These are phyloP conservation scores for Rotaria macrura DNA, from an alignment of 2,888 invertebrate species.

Conservation along the genomic window DNA sequence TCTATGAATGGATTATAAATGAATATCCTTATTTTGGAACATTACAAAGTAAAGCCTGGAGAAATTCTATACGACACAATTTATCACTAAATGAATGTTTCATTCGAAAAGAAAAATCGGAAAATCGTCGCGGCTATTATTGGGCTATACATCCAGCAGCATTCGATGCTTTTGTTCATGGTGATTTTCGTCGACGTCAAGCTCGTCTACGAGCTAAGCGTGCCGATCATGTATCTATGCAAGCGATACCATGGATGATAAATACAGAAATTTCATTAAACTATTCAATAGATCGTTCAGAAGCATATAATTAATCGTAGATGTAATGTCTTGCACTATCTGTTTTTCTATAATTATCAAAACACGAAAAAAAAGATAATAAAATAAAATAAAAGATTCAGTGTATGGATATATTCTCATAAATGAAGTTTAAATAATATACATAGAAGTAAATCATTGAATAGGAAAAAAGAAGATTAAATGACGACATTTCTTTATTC, in stretches of 20 bases:
- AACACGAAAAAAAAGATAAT: not conserved
- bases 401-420: not conserved
- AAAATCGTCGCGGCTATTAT: conserved; percentile 12
- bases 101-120: not conserved
- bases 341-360: not conserved
- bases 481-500: not conserved
- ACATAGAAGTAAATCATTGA: not conserved
- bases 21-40: conserved; percentile 15
- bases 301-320: not conserved
- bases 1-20: not conserved
- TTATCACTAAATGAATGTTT: not conserved
- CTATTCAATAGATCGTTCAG: not conserved
- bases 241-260: not conserved
- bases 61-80: conserved; percentile 19
- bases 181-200: conserved; percentile 20
- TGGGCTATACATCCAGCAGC: conserved; percentile 12
- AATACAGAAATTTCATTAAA: not conserved
- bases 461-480: not conserved
- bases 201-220: conserved; percentile 8
- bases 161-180: not conserved
- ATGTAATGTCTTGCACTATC: not conserved
- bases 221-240: not conserved
- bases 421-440: not conserved
- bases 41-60: not conserved
- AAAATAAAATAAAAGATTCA: not conserved